phyloP scores from a whole-genome alignment of 2,113 vertebrate species.

The Dromas ardeola region DNA sequence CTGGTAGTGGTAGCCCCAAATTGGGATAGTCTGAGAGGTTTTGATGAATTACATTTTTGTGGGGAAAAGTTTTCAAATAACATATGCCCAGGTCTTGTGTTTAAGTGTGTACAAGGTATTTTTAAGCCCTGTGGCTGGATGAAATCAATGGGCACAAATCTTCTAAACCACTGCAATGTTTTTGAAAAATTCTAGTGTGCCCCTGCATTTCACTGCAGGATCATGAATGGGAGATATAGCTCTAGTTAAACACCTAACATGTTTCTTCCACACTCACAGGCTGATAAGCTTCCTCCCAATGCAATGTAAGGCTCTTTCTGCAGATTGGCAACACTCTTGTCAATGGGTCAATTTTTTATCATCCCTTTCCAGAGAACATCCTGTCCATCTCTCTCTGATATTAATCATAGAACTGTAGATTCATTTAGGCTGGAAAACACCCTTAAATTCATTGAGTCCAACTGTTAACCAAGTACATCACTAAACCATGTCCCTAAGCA shows the following conservation, averaged over 20 bases:
- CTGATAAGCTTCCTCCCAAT: not conserved
- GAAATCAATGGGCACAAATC: not conserved
- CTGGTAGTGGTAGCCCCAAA: not conserved
- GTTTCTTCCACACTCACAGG: not conserved
- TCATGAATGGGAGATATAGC: not conserved
- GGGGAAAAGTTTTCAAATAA: conserved; percentile 18
- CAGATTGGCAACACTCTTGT: not conserved
- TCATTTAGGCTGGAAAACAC: not conserved
- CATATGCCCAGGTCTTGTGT: not conserved
- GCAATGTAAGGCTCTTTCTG: not conserved
- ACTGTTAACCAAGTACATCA: accelerated
- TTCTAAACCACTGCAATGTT: not conserved
- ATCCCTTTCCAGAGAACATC: not conserved
- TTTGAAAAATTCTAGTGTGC: not conserved
- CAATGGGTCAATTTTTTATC: not conserved
- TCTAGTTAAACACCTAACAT: not conserved
- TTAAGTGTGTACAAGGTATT: not conserved
- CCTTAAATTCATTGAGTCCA: not conserved
- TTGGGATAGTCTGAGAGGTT: not conserved
- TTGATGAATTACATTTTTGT: conserved; percentile 36
- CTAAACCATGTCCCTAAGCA: not conserved
- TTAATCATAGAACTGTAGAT: not conserved
- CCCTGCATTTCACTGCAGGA: not conserved
- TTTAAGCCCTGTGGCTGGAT: not conserved
- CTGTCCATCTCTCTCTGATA: not conserved